A percentile compares a stretch with the other conserved stretches of the same genome.
Evolutionary conservation across 1,140 invertebrate genomes (phyloP).

Genomic region (Caenorhabditis inopinata): DNA sequence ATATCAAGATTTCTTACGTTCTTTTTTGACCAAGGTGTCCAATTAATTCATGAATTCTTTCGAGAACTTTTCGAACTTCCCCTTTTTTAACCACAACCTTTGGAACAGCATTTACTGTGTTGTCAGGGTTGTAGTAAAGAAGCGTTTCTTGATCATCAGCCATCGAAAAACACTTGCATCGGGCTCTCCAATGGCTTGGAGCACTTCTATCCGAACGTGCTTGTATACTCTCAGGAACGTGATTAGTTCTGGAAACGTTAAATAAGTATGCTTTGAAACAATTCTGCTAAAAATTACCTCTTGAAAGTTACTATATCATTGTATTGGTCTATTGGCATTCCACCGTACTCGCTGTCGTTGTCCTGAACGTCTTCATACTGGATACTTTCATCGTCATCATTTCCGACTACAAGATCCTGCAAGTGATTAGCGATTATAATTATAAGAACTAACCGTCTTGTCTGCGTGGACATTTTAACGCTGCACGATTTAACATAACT

Average conservation of each 20-base stretch:
- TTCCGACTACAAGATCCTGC: background rate
- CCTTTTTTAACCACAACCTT: slow-evolving; percentile 43
- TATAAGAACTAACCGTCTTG: too few relatives aligned
- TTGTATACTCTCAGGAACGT: background rate
- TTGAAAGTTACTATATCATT: slow-evolving; percentile 38
- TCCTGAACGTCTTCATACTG: slow-evolving; percentile 1
- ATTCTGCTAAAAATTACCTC: background rate
- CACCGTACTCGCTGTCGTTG: background rate
- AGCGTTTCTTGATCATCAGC: slow-evolving; percentile 38
- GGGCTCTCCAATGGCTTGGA: slow-evolving; percentile 37
- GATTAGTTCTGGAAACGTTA: background rate
- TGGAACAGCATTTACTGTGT: background rate
- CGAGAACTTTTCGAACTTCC: slow-evolving; percentile 39
- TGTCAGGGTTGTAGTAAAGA: slow-evolving; percentile 23
- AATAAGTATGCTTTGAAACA: background rate
- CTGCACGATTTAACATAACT: too few relatives aligned
- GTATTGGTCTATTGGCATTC: slow-evolving; percentile 33
- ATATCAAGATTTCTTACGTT: slow-evolving; percentile 21
- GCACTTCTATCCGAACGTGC: slow-evolving; percentile 26
- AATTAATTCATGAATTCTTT: slow-evolving; percentile 39
- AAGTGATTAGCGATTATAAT: too few relatives aligned
- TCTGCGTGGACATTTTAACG: too few relatives aligned
- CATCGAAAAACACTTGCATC: slow-evolving; percentile 31
- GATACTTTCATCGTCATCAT: background rate
- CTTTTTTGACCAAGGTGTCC: slow-evolving; percentile 41